These are phyloP conservation scores for Dromas ardeola DNA, from an alignment of 2,113 vertebrate species.

Conservation along the genomic window DNA sequence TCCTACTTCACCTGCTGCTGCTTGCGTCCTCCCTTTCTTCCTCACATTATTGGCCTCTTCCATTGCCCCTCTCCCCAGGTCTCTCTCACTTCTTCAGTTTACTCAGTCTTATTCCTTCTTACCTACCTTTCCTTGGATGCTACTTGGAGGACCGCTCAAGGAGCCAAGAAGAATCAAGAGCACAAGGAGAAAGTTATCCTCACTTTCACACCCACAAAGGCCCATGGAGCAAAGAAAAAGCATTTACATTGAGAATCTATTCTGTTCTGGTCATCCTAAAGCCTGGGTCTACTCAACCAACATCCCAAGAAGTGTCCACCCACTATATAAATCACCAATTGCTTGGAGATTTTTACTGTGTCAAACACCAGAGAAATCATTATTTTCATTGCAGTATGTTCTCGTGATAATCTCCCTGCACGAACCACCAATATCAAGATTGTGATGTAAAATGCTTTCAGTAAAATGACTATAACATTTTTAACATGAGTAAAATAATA, in stretches of 20 bases:
- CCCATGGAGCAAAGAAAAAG: background rate
- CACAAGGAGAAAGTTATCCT: background rate
- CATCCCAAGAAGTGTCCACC: background rate
- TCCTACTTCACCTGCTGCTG: background rate
- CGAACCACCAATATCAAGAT: background rate
- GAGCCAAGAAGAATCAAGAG: background rate
- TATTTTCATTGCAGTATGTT: background rate
- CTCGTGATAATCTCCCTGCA: background rate
- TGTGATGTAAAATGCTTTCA: background rate
- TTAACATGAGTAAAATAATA: background rate
- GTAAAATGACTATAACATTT: background rate
- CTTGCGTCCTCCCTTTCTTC: background rate
- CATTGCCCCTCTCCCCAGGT: background rate
- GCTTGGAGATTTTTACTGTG: background rate
- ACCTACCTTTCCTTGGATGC: background rate
- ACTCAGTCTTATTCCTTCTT: background rate
- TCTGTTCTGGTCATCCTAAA: background rate
- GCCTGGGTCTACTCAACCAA: background rate
- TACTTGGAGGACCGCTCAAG: background rate
- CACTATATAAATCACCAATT: background rate
- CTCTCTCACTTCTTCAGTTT: background rate
- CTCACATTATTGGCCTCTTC: background rate
- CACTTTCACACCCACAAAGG: background rate
- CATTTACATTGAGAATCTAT: background rate
- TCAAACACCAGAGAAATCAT: background rate